These are phyloP conservation scores for Prosopocoilus inquinatus DNA, from an alignment of 2,888 invertebrate genomes.

Conservation along the genomic window DNA sequence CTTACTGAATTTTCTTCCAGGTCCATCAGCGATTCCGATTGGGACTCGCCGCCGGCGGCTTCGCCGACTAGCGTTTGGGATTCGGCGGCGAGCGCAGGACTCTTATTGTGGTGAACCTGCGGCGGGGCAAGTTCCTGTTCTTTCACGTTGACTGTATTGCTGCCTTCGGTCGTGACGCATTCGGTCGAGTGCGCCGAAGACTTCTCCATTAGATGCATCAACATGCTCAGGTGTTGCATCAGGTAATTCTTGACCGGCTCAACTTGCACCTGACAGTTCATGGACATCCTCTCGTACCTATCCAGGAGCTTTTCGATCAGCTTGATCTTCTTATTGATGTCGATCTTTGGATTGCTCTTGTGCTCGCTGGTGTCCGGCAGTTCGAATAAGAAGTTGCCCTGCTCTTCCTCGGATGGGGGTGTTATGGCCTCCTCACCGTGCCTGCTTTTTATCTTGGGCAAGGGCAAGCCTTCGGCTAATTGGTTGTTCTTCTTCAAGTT, in stretches of 20 bases:
- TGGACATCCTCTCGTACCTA: conserved; percentile 41
- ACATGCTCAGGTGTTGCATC: conserved; percentile 39
- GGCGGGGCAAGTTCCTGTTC: conserved; percentile 14
- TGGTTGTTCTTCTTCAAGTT: conserved; percentile 23
- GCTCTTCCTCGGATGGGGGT: conserved; percentile 17
- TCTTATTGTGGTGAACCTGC: background rate
- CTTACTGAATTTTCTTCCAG: background rate
- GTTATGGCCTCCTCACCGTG: conserved; percentile 8
- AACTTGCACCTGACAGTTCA: conserved; percentile 40
- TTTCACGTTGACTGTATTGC: conserved; percentile 6
- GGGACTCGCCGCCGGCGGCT: background rate
- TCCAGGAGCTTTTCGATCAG: conserved; percentile 37
- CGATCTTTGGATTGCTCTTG: conserved; percentile 8
- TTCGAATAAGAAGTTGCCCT: conserved; percentile 29
- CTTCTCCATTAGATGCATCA: conserved; percentile 23
- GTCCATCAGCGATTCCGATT: background rate
- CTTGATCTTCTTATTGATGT: conserved; percentile 24
- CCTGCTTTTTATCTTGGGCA: conserved; percentile 25
- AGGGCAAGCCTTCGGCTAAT: conserved; percentile 30
- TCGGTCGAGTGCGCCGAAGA: background rate
- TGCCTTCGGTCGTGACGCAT: conserved; percentile 6
- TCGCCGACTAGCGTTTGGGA: background rate
- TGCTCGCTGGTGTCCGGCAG: background rate
- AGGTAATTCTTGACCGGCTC: conserved; percentile 44
- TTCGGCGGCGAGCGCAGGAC: background rate